Evolutionary conservation across 2,113 vertebrate species (phyloP), one percentile per base, ranked within the genome.

Genomic region (Ictalurus furcatus): DNA sequence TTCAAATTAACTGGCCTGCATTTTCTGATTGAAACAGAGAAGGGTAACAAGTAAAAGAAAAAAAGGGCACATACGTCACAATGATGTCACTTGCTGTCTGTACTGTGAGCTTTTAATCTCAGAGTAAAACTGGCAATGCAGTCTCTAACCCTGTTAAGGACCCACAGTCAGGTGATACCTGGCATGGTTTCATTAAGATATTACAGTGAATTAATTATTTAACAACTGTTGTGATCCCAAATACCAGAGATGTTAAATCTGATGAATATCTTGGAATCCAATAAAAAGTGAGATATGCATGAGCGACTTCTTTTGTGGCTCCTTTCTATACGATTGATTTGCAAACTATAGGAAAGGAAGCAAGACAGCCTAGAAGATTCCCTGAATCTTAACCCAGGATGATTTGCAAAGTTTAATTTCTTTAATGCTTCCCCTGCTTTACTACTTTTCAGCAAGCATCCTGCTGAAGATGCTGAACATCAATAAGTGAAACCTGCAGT

Each of bases 401-500:
- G 93, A 94, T 95, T 94, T 93, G 94, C 91, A 88, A 95, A 94
- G 91, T 94, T 95, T 94, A 91, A 95, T 92, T 94, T 94, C 86
- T 90, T 89, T 92, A 94, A 92, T 94, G 92, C 88, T 89, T 90
- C 80, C 84, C 90, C 87, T 91, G 86, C 67, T 90, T 84, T 84
- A 85, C 84, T 82, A 90, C 87, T 92, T 90, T 76, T 87, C 93
- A 86, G 89, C 92, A 88, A 44, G 84, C 90, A 93, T 93, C 89
- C 89, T 90, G 65, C 73, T 92, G 90, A 93, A 93, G 93, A 94
- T 93, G 91, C 80, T 89, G 85, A 89, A 85, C 63, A 76, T 84
- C 78, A 87, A 87, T 83, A 71, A 85, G 58, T 89, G 44, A 84
- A 74, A 65, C 81, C 37, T 61, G 37, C 85, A 83, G 79, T 84